Evolutionary conservation across 1,140 invertebrate genomes (phyloP).

Genomic region (Agrilus planipennis): DNA sequence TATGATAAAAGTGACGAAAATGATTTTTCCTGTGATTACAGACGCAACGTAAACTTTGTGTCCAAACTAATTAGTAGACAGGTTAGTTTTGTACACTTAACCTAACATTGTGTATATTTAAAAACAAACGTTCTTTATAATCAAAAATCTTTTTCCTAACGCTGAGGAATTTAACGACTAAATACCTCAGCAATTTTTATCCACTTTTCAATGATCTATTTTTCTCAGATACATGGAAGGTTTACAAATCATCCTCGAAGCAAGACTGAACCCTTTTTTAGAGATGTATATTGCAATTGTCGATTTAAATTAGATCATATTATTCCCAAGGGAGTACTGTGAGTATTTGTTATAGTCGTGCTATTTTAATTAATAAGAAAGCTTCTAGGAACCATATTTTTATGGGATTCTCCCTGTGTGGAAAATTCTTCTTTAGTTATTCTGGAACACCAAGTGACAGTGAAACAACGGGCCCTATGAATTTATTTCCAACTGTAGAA

Average conservation of each 20-base stretch:
- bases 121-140: background rate
- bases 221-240: slow-evolving; percentile 27
- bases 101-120: slow-evolving; percentile 5
- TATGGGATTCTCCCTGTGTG: slow-evolving; percentile 87
- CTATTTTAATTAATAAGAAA: slow-evolving; percentile 5
- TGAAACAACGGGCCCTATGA: slow-evolving; percentile 10
- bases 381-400: slow-evolving; percentile 59
- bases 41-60: slow-evolving; percentile 20
- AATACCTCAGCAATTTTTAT: slow-evolving; percentile 7
- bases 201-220: slow-evolving; percentile 11
- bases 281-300: slow-evolving; percentile 47
- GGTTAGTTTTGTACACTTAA: slow-evolving; percentile 19
- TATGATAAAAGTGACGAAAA: slow-evolving; percentile 67
- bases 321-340: slow-evolving; percentile 34
- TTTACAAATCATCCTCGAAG: slow-evolving; percentile 25
- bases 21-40: slow-evolving; percentile 2
- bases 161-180: slow-evolving; percentile 20
- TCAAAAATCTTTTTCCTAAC: slow-evolving; percentile 4
- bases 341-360: slow-evolving; percentile 12
- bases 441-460: slow-evolving; percentile 29
- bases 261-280: slow-evolving; percentile 38
- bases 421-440: slow-evolving; percentile 83
- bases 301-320: slow-evolving; percentile 48
- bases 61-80: slow-evolving; percentile 29
- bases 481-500: slow-evolving; percentile 19